A percentile compares a stretch with the other conserved stretches of the same genome.
Conservation (phyloP, 2,113 vertebrate species). For the Candoia aspera region DNA sequence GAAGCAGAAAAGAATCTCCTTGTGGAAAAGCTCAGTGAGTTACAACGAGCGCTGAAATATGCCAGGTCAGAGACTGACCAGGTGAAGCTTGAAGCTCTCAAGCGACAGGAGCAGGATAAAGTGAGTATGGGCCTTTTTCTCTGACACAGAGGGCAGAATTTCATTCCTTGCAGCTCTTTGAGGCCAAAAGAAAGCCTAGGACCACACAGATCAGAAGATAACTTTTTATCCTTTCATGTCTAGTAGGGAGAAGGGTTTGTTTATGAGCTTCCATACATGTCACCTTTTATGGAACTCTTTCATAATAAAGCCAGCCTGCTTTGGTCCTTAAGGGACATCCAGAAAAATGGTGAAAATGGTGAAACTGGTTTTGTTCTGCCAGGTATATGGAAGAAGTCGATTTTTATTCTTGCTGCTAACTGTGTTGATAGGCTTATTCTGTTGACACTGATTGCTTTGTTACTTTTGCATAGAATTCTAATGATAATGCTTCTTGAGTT, state of each 20-base stretch:
- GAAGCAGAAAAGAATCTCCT: conserved; percentile 75
- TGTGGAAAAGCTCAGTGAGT: conserved; percentile 65
- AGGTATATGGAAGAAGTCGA: not conserved
- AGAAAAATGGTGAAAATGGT: not conserved
- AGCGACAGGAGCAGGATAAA: conserved; percentile 76
- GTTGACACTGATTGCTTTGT: not conserved
- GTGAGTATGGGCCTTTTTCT: conserved; percentile 59
- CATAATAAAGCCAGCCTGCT: not conserved
- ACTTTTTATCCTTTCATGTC: not conserved
- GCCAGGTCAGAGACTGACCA: conserved; percentile 66
- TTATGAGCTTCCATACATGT: not conserved
- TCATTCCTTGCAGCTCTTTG: not conserved
- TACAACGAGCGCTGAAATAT: conserved; percentile 67
- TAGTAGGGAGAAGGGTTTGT: not conserved
- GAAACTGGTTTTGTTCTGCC: not conserved
- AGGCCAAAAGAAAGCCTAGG: not conserved
- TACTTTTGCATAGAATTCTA: not conserved
- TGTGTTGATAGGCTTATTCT: not conserved
- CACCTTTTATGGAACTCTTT: not conserved
- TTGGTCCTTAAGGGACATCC: not conserved
- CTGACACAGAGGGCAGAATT: not conserved
- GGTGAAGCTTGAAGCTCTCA: conserved; percentile 68
- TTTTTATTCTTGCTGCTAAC: conserved; percentile 1
- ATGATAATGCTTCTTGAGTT: not conserved
- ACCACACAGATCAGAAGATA: not conserved